Base-by-base conservation (phyloP, 2,113 vertebrate genomes). In the Dunckerocampus dactyliophorus region DNA sequence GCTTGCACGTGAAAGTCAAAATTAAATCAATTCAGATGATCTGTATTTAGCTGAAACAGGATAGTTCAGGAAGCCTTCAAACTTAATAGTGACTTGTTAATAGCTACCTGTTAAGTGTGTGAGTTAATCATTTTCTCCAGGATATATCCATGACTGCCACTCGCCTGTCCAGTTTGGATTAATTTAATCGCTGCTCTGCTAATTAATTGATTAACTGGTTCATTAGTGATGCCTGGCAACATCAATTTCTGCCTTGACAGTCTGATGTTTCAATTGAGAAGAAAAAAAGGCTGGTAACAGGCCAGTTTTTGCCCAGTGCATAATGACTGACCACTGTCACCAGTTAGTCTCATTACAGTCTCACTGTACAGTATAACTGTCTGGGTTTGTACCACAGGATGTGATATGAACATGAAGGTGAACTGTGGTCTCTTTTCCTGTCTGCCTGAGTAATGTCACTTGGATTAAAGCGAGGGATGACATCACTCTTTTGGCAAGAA, bases 161-260 rank as follows among this genome's bases (percentile, higher is more conserved):
- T 83, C 42, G 74, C 72, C 70, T 66, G 60, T 83, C 84, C 82
- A 79, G 85, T 79, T 74, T 72, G 31, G 82, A 85, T 88, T 85
- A 87, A 88, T 89, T 89, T 77, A 89, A 87, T 87, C 84, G 77
- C 85, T 84, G 84, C 86, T 86, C 74, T 78, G 82, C 85, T 88
- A 89, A 89, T 89, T 87, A 80, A 87, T 88, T 88, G 87, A 89
- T 89, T 87, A 87, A 88, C 85, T 88, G 83, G 83, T 84, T 87
- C 88, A 87, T 88, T 89, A 89, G 87, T 81, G 85, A 88, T 85
- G 88, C 84, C 85, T 88, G 86, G 88, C 85, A 88, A 87, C 85
- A 89, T 88, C 79, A 77, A 87, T 88, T 88, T 81, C 82, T 81
- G 67, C 69, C 72, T 67, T 77, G 87, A 85, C 79, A 82, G 79